Evolutionary conservation across 1,140 invertebrate species (phyloP).

Genomic region (Drosophila ficusphila): DNA sequence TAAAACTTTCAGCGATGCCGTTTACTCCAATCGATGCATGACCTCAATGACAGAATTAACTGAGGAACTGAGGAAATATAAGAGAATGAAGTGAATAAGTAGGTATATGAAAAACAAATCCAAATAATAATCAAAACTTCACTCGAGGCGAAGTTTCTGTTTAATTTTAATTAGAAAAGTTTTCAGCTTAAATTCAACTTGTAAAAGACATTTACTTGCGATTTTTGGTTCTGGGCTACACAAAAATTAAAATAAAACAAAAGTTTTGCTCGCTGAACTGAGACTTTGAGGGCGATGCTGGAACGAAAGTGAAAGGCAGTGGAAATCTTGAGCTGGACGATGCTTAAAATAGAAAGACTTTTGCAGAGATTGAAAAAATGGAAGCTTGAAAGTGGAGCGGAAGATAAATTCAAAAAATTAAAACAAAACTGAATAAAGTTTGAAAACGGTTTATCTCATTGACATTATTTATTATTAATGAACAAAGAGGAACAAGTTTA

Average conservation of each 20-base stretch:
- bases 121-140: conserved; percentile 80
- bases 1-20: background rate
- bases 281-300: conserved; percentile 7
- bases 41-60: conserved; percentile 36
- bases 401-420: background rate
- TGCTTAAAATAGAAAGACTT: background rate
- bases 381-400: conserved; percentile 7
- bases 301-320: conserved; percentile 7
- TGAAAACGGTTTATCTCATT: too few species aligned
- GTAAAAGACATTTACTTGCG: conserved; percentile 47
- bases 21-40: conserved; percentile 25
- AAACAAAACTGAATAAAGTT: too few species aligned
- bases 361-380: conserved; percentile 14
- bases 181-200: conserved; percentile 75
- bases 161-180: conserved; percentile 82
- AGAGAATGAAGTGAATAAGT: conserved; percentile 23
- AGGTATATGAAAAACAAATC: conserved; percentile 45
- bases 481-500: too few species aligned
- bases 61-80: conserved; percentile 10
- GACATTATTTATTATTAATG: too few species aligned
- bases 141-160: conserved; percentile 65
- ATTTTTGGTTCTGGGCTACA: conserved; percentile 40
- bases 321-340: conserved; percentile 9
- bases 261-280: conserved; percentile 38
- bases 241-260: conserved; percentile 59